Percentiles rank a stretch among this genome's conserved stretches.
These are phyloP conservation scores for Erebia epiphron DNA, from an alignment of 2,888 invertebrate species.

Conservation along the genomic window DNA sequence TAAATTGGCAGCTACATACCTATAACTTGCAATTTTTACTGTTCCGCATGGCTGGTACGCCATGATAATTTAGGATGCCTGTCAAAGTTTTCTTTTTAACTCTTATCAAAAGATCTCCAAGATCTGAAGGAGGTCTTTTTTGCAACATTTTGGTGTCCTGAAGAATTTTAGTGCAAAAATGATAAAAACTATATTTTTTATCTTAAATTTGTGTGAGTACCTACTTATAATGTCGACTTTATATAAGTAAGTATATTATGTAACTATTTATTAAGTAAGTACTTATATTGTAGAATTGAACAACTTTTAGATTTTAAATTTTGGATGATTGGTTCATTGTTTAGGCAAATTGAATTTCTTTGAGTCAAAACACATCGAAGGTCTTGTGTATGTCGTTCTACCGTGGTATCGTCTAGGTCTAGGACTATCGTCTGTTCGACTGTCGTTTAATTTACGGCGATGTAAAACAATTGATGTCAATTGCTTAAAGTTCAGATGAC, in stretches of 20 bases:
- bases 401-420: neutral
- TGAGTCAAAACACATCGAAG: too few relatives aligned
- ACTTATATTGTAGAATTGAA: too few relatives aligned
- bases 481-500: neutral
- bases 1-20: neutral
- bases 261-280: too few relatives aligned
- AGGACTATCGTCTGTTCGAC: neutral
- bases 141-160: neutral
- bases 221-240: too few relatives aligned
- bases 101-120: neutral
- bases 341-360: too few relatives aligned
- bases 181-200: too few relatives aligned
- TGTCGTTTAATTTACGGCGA: neutral
- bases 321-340: too few relatives aligned
- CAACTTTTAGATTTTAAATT: too few relatives aligned
- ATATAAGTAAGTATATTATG: too few relatives aligned
- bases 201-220: too few relatives aligned
- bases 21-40: neutral
- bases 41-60: constrained; percentile 1
- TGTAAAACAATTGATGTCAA: constrained; percentile 17
- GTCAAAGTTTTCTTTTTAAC: neutral
- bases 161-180: too few relatives aligned
- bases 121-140: neutral
- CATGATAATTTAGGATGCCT: neutral
- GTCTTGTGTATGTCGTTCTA: too few relatives aligned